Base-by-base conservation (phyloP, 2,888 invertebrate genomes). In the Lapara coniferarum region DNA sequence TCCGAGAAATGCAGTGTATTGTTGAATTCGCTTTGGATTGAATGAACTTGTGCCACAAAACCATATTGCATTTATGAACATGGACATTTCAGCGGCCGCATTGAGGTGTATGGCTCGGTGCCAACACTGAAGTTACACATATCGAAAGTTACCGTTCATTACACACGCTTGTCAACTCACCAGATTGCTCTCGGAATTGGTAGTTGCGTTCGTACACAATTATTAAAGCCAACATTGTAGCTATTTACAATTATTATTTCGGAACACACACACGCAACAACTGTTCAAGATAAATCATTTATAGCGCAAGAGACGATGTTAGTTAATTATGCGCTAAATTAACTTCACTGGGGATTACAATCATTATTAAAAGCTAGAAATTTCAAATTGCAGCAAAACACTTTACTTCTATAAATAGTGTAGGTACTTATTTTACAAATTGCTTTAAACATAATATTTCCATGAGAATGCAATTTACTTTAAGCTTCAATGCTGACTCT, bases 151-250 rank as follows among this genome's bases (percentile, higher is more conserved):
- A 76, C 74, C 72, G 72, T 81, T 79, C 78, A 80, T 84, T 80
- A 82, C 73, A 75, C 63, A 63, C 72, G 74, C 73, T 77, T 83
- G 81, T 81, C 82, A 82, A 74, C 79, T 77, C 71, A 70, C 78
- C 75, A 77, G 79, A 83, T 82, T 81, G 78, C 19, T 12, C 19
- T 63, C 49, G 63, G 49, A 49, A 2, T 46, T 19, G 46, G 49
- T 63, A 19, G 63, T 49, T 49, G 19, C 19, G 46, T 49, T 63
- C 63, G 46, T 46, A 19, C 13, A 63, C 19, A 19, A 19, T 46
- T 10, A 63, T 63, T 49, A 49, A 16, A 19, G 63, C 49, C 63
- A 49, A 19, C 13, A 49, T 14, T 53, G 6, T 25, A 25, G 25
- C 25, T 25, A 25, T 25, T 25, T 25, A 25, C 25, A 25, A 25